Evolutionary conservation across 2,113 vertebrate species (phyloP).

Genomic region (Triplophysa tibetana): DNA sequence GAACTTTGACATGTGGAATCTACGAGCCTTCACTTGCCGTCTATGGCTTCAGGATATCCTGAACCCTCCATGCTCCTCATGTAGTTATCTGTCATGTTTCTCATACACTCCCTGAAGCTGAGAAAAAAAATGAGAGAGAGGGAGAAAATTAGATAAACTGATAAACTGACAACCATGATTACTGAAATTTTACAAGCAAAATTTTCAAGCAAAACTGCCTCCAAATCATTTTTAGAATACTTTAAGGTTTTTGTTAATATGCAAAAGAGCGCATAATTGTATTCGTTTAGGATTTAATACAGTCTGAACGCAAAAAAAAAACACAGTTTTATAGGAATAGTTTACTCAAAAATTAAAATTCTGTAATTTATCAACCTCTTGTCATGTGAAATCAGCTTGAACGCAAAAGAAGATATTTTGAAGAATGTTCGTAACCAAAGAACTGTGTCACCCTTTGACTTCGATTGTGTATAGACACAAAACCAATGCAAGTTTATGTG

Average conservation of each 20-base stretch:
- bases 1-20: conserved; percentile 53
- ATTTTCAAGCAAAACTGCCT: background rate
- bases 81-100: conserved; percentile 46
- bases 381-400: no score
- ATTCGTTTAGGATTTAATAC: background rate
- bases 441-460: no score
- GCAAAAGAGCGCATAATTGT: background rate
- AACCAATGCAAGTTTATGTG: no score
- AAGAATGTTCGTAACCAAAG: no score
- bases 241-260: background rate
- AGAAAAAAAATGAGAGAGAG: conserved; percentile 8
- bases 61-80: conserved; percentile 47
- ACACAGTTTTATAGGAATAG: no score
- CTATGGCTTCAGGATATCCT: conserved; percentile 59
- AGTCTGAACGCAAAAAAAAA: background rate
- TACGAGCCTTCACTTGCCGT: conserved; percentile 60
- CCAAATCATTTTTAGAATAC: background rate
- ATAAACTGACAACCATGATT: background rate
- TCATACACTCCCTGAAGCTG: conserved; percentile 2
- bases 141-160: background rate
- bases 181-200: background rate
- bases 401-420: no score
- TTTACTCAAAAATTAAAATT: no score
- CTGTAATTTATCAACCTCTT: no score
- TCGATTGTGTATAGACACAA: no score